Evolutionary conservation across 2,113 vertebrate genomes (phyloP), one percentile per base, ranked within the genome.

Genomic region (Arizona elegans): DNA sequence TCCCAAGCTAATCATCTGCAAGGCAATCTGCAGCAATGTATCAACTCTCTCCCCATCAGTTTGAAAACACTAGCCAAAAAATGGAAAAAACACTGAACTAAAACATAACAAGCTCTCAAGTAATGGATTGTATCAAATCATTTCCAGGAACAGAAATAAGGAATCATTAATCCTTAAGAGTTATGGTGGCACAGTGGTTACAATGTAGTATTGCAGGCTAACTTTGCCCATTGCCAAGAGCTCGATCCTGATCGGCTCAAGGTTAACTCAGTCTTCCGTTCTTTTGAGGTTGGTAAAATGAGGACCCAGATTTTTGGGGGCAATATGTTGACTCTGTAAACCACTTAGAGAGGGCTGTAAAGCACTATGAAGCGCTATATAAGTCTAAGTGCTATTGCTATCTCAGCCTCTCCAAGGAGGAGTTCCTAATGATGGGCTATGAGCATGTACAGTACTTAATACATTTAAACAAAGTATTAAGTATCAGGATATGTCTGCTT

Each of bases 11-110:
- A 0, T 3, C 87, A 62, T 1, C 75, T 58, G 86, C 86, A 92
- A 89, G 50, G 87, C 50, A 33, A 62, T n/a, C 86, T 85, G 87
- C 0, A 0, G 43, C 21, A 13, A 23, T 54, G 54, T 59, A 58
- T 85, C 55, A 56, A 26, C 23, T 24, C 1, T 86, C 87, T 65
- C 65, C 81, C 0, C 50, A 88, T n/a, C 15, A 0, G 0, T 70
- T 59, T 89, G 86, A 86, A 93, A 93, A 59, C 10, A 17, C 8
- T 62, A 43, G 6, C 17, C 8, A 38, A 11, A 33, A 62, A 81
- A 19, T 81, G 33, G 9, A 81, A 47, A 56, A 86, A 92, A 70
- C 11, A 24, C 23, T 10, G 88, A 58, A 52, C n/a, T 26, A 47
- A n/a, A 93, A 47, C 24, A 29, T 26, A 90, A 43, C n/a, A 55